Base-by-base conservation (phyloP, 2,888 invertebrate species). In the Argyresthia goedartella region DNA sequence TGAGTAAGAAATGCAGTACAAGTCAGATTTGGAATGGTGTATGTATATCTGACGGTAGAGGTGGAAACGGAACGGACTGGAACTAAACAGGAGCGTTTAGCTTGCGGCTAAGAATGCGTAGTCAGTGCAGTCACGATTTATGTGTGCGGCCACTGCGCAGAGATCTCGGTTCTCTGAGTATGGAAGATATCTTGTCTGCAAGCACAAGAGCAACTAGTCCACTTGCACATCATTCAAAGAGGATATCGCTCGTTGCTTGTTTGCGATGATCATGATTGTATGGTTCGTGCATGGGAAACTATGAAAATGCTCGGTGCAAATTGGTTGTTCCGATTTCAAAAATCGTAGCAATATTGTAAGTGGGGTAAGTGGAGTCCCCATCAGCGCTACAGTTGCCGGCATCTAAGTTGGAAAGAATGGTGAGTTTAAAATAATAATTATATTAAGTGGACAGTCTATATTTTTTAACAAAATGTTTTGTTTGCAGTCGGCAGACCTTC, bases 41-140 rank as follows among this genome's bases (percentile, higher is more conserved):
- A 48, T 36, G 48, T 15, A 15, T 10, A 35, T 15, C 9, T 11
- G 35, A 13, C 13, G 8, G 34, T 39, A 35, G 4, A 15, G 48
- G 6, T 48, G 8, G 13, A 36, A 15, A 10, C 36, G 15, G 35
- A 35, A 14, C 10, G 36, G 48, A 8, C 1, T 13, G 2, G 35
- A 71, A 73, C 65, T 71, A 69, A 73, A 81, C 84, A 64, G 85
- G 65, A 84, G 84, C 82, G 80, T 74, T 78, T 78, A 66, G 76
- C 82, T 75, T 57, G 59, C 61, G 79, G 84, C 81, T 61, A 63
- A 64, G 64, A 68, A 68, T 69, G 72, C 73, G 67, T 71, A 71
- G 72, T 81, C 82, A 84, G 72, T 73, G 67, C 70, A 71, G 72
- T 81, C 82, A 84, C 82, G 81, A 82, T 75, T 81, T 73, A 76